A percentile compares a stretch with the other conserved stretches of the same genome.
Evolutionary conservation across 53 echinoderm and acorn worm species (phyloP).

Genomic region (Luidia sarsii): DNA sequence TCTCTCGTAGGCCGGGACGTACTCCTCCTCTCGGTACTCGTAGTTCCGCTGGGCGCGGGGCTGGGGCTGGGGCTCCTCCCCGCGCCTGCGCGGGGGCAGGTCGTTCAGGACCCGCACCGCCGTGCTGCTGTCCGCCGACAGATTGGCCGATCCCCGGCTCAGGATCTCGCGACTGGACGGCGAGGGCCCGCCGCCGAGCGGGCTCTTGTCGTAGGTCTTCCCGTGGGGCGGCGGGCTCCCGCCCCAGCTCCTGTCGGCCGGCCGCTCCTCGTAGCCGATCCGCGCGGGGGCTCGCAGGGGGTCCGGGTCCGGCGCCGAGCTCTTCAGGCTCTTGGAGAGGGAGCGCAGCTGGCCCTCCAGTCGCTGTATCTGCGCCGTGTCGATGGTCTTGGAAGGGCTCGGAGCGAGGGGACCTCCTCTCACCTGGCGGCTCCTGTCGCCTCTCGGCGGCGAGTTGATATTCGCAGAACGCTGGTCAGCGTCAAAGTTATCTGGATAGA

Average conservation of each 20-base stretch:
- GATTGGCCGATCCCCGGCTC: conserved; percentile 66
- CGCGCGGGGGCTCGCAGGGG: neutral
- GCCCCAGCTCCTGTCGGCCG: conserved; percentile 4
- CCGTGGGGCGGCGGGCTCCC: neutral
- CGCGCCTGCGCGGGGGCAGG: conserved; percentile 21
- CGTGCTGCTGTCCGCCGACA: conserved; percentile 76
- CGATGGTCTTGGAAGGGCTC: conserved; percentile 13
- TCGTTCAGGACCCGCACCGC: conserved; percentile 86
- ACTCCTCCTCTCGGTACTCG: conserved; percentile 61
- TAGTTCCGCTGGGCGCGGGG: conserved; percentile 21
- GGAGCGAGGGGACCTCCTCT: neutral
- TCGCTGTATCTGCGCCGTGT: conserved; percentile 37
- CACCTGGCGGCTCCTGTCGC: neutral
- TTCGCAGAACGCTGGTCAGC: neutral
- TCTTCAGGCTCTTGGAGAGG: conserved; percentile 35
- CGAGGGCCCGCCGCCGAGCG: neutral
- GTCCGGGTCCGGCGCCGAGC: neutral
- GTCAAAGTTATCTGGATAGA: conserved; percentile 16
- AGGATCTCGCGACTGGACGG: conserved; percentile 78
- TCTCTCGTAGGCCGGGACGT: conserved; percentile 82
- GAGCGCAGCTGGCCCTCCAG: conserved; percentile 43
- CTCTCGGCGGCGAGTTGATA: conserved; percentile 19
- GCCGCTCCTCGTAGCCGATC: neutral
- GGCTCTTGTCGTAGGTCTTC: neutral
- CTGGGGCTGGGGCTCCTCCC: conserved; percentile 9